Base-by-base conservation (phyloP, 2,888 invertebrate species). In the Artemia sinica region DNA sequence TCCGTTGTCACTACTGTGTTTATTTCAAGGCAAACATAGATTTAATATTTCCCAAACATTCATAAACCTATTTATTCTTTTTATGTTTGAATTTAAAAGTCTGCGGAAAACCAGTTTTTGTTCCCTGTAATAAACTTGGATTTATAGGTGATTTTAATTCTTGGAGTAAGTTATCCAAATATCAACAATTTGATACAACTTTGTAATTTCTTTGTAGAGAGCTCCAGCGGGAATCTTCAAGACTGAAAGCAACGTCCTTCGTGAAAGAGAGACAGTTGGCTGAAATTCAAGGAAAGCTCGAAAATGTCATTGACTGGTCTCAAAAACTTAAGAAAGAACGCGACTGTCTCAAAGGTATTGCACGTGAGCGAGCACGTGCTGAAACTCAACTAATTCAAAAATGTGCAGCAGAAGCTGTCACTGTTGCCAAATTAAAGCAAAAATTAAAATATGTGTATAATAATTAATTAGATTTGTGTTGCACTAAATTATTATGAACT, bases 321-420 rank as follows among this genome's bases (percentile, higher is more conserved):
- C 58, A 58, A 14, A 58, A 58, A 14, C 58, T 58, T 6, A 14
- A 58, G 14, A n/a, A 58, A 8, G 58, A 58, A 58, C 58, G 58
- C 9, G 58, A 58, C 8, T 58, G 58, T 14, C n/a, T 58, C 58
- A 58, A 58, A 58, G 58, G 58, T 14, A 14, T 58, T 14, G 58
- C 58, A 14, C 58, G 58, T 58, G 58, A 58, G 14, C 58, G 58
- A 8, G 58, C 58, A n/a, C 58, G 58, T 14, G 7, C 58, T 14
- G 58, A 58, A 14, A 14, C 58, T 58, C n/a, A 58, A 14, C 58
- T 58, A 14, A 14, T 58, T n/a, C 58, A 58, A 14, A 58, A 14
- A 58, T 58, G 58, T 58, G 58, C 58, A 58, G 58, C 58, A n/a
- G 58, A 58, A n/a, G 58, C 58, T 14, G 58, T 14, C 58, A 58